Percentiles rank a stretch among this genome's conserved stretches.
Conservation (phyloP, 2,888 invertebrate species). For the Macrophya alboannulata region DNA sequence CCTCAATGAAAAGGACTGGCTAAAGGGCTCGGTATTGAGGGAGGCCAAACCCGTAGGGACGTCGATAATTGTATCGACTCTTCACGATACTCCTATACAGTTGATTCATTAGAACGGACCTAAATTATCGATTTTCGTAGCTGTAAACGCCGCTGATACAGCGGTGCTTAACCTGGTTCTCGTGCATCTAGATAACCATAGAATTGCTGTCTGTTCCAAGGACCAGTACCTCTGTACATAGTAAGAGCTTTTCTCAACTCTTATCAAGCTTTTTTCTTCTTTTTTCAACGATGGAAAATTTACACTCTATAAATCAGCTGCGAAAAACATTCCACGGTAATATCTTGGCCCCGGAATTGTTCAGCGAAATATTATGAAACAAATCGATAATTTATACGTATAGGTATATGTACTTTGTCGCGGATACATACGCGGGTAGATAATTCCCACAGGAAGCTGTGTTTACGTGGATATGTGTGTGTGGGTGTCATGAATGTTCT, state of each 20-base stretch:
- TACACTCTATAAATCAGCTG: background rate
- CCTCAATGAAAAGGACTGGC: background rate
- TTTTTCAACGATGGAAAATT: background rate
- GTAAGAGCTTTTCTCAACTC: background rate
- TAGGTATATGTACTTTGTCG: background rate
- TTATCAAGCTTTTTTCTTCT: background rate
- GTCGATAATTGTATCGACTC: background rate
- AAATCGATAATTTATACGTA: conserved; percentile 5
- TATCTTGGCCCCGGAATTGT: too few species aligned
- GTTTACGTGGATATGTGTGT: background rate
- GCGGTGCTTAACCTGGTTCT: conserved; percentile 36
- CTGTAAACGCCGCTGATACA: conserved; percentile 27
- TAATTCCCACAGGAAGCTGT: background rate
- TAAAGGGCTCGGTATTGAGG: background rate
- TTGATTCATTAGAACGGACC: background rate
- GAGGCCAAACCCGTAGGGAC: background rate
- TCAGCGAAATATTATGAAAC: too few species aligned
- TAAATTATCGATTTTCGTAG: conserved; percentile 29
- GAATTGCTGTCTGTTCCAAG: background rate
- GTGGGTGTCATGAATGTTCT: conserved; percentile 27
- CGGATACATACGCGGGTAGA: background rate
- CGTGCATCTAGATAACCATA: background rate
- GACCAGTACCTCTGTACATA: background rate
- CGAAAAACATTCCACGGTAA: background rate
- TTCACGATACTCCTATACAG: background rate